phyloP scores from a whole-genome alignment of 37 sponge, comb jelly and placozoan species.

The Agelas oroides region DNA sequence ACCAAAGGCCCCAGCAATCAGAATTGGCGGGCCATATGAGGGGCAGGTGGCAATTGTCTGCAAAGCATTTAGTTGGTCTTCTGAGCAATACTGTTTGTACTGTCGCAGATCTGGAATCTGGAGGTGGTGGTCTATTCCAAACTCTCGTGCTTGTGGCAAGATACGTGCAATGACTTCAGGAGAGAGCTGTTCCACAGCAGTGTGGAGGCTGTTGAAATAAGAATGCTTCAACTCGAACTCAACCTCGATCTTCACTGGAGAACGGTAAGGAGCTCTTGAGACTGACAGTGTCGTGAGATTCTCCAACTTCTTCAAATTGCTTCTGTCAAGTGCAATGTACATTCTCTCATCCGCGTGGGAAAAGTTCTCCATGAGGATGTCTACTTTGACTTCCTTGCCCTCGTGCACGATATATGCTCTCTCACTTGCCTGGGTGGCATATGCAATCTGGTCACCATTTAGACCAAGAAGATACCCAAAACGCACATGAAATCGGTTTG shows the following conservation, averaged over 20 bases:
- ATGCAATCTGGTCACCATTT: slow-evolving; percentile 44
- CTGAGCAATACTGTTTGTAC: background rate
- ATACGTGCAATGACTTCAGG: slow-evolving; percentile 14
- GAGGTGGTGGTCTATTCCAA: too few species aligned
- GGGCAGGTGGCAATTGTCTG: slow-evolving; percentile 3
- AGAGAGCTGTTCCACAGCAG: background rate
- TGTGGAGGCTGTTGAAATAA: slow-evolving; percentile 42
- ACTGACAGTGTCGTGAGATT: background rate
- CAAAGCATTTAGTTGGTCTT: slow-evolving; percentile 23
- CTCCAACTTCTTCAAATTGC: background rate
- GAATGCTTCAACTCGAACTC: slow-evolving; percentile 44
- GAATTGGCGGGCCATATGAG: slow-evolving; percentile 41
- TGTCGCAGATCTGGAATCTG: background rate
- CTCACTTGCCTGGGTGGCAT: slow-evolving; percentile 49
- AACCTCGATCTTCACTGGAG: slow-evolving; percentile 7
- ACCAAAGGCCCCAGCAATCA: slow-evolving; percentile 69
- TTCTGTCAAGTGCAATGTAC: slow-evolving; percentile 22
- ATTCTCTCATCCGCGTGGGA: slow-evolving; percentile 17
- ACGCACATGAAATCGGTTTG: background rate
- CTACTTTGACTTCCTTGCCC: background rate
- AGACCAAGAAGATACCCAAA: slow-evolving; percentile 27
- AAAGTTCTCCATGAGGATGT: slow-evolving; percentile 25
- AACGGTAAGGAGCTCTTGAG: background rate
- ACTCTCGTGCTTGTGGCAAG: background rate
- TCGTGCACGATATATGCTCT: background rate